Base-by-base conservation (phyloP, 2,888 invertebrate species). In the Nomada ruficornis region DNA sequence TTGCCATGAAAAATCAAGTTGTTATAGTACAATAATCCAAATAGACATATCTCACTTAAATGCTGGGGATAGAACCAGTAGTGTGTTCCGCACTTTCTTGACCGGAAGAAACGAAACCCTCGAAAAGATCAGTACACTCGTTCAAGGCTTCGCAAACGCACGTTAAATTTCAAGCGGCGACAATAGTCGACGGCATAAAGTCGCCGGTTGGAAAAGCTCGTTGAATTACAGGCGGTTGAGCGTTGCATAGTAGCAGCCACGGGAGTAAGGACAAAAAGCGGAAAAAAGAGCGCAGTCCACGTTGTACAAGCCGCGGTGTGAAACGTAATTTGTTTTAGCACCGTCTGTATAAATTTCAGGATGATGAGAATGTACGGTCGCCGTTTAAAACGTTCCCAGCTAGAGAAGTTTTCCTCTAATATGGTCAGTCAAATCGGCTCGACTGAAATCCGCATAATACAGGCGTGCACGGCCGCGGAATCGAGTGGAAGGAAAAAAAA, bases 281-380 rank as follows among this genome's bases (percentile, higher is more conserved):
- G 7, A 23, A 55, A 29, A 55, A 23, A 64, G 75, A 77, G 79
- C 23, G 69, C 76, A 80, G n/a, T 13, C 77, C 77, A 71, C 83
- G 83, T 84, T 87, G 81, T 84, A 81, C 65, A 77, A 80, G 36
- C 73, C 59, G n/a, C 83, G 77, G 76, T 77, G 81, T 70, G 78
- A 80, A 87, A 88, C 86, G 89, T 90, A 91, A 91, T 92, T 92
- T 90, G 87, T 89, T 89, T 88, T 88, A 87, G 84, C 86, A 80
- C 75, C 63, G 79, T 82, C 82, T 77, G 81, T 89, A 88, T 91
- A 92, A 91, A 91, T 92, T 91, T 87, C 80, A 78, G 81, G 86
- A 84, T 89, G 90, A 91, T 89, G 91, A 89, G 88, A 91, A 91
- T 88, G 87, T 89, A 90, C 87, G 90, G 81, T 75, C 82, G 75